Base-by-base conservation (phyloP, 1,140 invertebrate genomes). In the Drosophila pectinifera region DNA sequence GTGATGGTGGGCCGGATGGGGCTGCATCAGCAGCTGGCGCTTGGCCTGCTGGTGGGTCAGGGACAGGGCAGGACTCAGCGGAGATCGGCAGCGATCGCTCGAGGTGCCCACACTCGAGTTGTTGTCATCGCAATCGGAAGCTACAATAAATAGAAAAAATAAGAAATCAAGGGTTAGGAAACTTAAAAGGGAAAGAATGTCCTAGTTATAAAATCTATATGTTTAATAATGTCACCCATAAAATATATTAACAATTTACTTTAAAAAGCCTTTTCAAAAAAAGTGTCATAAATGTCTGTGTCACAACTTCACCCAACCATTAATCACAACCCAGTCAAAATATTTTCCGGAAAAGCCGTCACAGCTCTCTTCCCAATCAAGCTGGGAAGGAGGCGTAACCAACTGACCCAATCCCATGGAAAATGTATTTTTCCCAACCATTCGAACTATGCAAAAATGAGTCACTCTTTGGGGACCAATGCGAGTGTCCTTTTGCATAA, bases 71-170 rank as follows among this genome's bases (percentile, higher is more conserved):
- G 86, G 78, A 64, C 90, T 92, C 65, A 89, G 22, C 0, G 91
- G 91, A 6, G 91, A 91, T 1, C 82, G 79, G 36, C 90, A 92
- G 26, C 91, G 91, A 59, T 92, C 91, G 65, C 91, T 92, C 8
- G 90, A 90, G 22, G 85, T 92, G 53, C 84, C 91, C 53, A 83
- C 80, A 57, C 88, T 91, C 16, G 90, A 91, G 55, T 90, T 91
- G 49, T 91, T 91, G 62, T 92, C 91, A 54, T 91, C 91, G 59
- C 91, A 91, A 73, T 92, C 91, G 5, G 91, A 92, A 26, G 84
- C 91, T 92, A 51, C 10, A 36, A 8, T 49, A 78, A 31, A 54
- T 4, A 14, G 18, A 58, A 10, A 59, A 51, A 36, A 53, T 22
- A 1, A 22, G 18, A 41, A 36, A 24, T 41, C 10, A 14, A 2